Evolutionary conservation across 2,888 invertebrate species (phyloP).

Genomic region (Protodeltote pygarga): DNA sequence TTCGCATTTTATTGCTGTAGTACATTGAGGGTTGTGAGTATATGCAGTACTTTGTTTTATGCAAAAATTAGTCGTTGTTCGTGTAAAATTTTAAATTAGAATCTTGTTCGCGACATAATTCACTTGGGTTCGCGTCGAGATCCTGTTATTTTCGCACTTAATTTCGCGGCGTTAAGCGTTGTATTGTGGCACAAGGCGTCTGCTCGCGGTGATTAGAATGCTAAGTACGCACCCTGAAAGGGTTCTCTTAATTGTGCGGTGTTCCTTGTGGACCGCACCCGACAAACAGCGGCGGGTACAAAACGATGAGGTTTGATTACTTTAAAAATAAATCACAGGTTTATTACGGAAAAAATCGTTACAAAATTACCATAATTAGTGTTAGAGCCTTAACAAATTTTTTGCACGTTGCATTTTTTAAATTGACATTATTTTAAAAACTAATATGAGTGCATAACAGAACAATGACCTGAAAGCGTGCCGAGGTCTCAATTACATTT

Average conservation of each 20-base stretch:
- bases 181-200: slow-evolving; percentile 74
- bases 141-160: slow-evolving; percentile 79
- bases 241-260: slow-evolving; percentile 79
- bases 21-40: slow-evolving; percentile 72
- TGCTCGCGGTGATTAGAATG: slow-evolving; percentile 80
- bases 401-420: too few relatives aligned
- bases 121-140: slow-evolving; percentile 56
- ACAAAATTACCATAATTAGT: too few relatives aligned
- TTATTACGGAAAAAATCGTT: too few relatives aligned
- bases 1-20: slow-evolving; percentile 80
- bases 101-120: slow-evolving; percentile 71
- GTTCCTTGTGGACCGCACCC: slow-evolving; percentile 67
- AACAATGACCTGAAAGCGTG: background rate
- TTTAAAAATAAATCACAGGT: slow-evolving; percentile 20
- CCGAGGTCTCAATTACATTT: slow-evolving; percentile 23
- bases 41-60: slow-evolving; percentile 53
- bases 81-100: slow-evolving; percentile 62
- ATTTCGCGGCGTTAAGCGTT: slow-evolving; percentile 77
- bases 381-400: too few relatives aligned
- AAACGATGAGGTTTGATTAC: slow-evolving; percentile 37
- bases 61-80: slow-evolving; percentile 64
- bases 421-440: too few relatives aligned
- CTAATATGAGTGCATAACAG: background rate
- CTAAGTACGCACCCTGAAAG: slow-evolving; percentile 76
- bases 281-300: slow-evolving; percentile 54